Evolutionary conservation across 2,113 vertebrate genomes (phyloP), one percentile per base, ranked within the genome.

Genomic region (Phaetusa simplex): DNA sequence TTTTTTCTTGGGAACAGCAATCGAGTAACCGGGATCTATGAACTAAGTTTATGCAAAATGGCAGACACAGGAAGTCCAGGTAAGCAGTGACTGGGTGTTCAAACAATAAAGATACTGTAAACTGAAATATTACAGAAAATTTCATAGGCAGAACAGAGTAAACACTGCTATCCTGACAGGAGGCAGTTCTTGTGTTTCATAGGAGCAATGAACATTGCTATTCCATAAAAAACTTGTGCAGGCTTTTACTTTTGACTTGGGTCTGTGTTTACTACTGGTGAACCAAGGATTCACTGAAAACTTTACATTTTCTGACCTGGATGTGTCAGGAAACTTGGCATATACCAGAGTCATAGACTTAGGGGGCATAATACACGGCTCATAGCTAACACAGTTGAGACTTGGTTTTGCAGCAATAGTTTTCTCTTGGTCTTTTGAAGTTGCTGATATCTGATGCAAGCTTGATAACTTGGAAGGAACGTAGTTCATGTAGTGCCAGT

Each of bases 31-130:
- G 99, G 99, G 38, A 99, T 99, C 96, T 99, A 99, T 70, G 99
- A 99, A 95, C 98, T 99, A 78, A 99, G 99, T 96, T 98, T 99
- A 88, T 99, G 99, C 98, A 99, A 99, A 97, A 99, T 99, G 99
- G 98, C 99, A 36, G 99, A 99, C 97, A 99, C 99, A 12, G 99
- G 99, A 93, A 99, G 99, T 69, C 99, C 99, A 98, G 99, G 99
- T 99, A 96, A 98, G 98, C 72, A 85, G 29, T 34, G 36, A 11
- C 22, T 17, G 14, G 17, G 3, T 56, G 50, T 40, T 64, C 22
- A 61, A 71, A 47, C 4, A 9, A 43, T 30, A 72, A 88, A 64
- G 40, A 17, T 12, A 55, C 53, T 80, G 59, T 62, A n/a, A 90
- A 69, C 58, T 64, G 42, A 90, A 92, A 77, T 62, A 50, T 1